phyloP scores from a whole-genome alignment of 2,113 vertebrate genomes.

The Oriolus oriolus region DNA sequence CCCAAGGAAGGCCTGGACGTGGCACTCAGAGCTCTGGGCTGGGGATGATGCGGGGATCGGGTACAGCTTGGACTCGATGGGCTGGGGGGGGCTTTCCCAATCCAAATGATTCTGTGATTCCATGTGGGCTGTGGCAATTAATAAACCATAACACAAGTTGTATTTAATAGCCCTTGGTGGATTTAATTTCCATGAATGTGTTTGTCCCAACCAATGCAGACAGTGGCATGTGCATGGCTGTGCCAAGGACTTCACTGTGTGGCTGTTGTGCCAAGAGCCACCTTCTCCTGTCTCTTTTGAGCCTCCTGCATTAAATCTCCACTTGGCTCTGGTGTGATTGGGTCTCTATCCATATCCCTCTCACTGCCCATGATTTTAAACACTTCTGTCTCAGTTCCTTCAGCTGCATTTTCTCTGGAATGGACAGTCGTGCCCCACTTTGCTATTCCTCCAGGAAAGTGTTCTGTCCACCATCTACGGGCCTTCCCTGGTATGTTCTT shows the following conservation, averaged over 20 bases:
- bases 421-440: not conserved
- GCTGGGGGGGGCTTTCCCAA: not conserved
- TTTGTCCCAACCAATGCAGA: not conserved
- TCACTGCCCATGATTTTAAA: not conserved
- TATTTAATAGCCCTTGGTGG: not conserved
- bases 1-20: accelerated
- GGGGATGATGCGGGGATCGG: accelerated
- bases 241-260: not conserved
- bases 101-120: not conserved
- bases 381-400: not conserved
- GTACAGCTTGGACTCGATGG: not conserved
- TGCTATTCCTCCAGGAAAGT: not conserved
- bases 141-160: not conserved
- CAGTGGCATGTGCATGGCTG: too few species aligned
- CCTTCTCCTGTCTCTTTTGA: not conserved
- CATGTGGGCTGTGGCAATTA: not conserved
- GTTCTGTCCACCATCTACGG: not conserved
- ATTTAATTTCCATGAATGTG: not conserved
- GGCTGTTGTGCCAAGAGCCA: not conserved
- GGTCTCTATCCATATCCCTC: not conserved
- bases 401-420: not conserved
- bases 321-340: not conserved
- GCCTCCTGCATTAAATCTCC: not conserved
- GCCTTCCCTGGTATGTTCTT: not conserved
- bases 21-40: not conserved